Evolutionary conservation across 2,797 vertebrate genomes (phyloP).

Genomic region (Falco rusticolus): DNA sequence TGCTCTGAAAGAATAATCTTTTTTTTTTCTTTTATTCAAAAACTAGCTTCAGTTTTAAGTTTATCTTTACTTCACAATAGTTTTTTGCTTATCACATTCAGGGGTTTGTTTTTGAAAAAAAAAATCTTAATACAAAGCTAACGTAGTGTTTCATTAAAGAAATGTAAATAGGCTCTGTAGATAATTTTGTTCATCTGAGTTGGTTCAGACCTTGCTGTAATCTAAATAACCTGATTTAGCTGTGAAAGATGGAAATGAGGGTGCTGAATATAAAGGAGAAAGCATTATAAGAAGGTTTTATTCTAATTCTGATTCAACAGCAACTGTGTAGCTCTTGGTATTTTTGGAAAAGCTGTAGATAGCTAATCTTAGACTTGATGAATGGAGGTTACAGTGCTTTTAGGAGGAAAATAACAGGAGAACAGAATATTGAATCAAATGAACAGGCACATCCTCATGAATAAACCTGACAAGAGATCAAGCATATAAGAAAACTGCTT

Average conservation of each 20-base stretch:
- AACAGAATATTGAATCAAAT: slow-evolving; percentile 12
- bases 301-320: slow-evolving; percentile 53
- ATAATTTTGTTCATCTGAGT: slow-evolving; percentile 46
- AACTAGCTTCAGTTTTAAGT: background rate
- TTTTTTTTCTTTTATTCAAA: background rate
- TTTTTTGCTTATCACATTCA: slow-evolving; percentile 30
- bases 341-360: slow-evolving; percentile 44
- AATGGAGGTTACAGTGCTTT: slow-evolving; percentile 34
- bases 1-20: background rate
- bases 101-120: background rate
- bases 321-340: slow-evolving; percentile 23
- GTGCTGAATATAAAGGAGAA: slow-evolving; percentile 54
- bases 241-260: slow-evolving; percentile 56
- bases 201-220: slow-evolving; percentile 53
- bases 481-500: background rate
- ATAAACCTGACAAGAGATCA: slow-evolving; percentile 1
- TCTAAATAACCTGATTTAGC: slow-evolving; percentile 59
- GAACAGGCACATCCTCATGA: slow-evolving; percentile 23
- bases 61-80: background rate
- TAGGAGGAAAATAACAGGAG: slow-evolving; percentile 31
- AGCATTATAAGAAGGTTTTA: slow-evolving; percentile 43
- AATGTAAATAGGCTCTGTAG: slow-evolving; percentile 62
- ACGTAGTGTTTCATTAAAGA: slow-evolving; percentile 53
- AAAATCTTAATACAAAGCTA: background rate
- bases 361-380: slow-evolving; percentile 45